Conservation (phyloP, 2,888 invertebrate genomes). For the Halocaridina rubra region DNA sequence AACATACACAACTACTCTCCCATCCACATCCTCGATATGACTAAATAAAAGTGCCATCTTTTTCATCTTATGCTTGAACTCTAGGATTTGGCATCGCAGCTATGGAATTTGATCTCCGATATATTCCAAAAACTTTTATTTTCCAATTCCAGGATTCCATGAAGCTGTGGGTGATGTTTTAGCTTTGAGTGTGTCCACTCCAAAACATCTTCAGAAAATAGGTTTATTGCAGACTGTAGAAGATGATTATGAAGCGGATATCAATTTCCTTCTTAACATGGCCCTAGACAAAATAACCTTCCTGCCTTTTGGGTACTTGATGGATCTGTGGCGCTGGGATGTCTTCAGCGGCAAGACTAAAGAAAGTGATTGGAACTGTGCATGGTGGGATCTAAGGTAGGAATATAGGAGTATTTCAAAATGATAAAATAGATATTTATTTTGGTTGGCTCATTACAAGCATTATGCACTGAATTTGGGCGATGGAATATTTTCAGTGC, state of each 20-base stretch:
- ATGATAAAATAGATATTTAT: no score
- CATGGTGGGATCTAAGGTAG: slow-evolving; percentile 83
- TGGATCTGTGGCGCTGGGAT: slow-evolving; percentile 83
- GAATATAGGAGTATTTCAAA: no score
- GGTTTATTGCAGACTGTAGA: slow-evolving; percentile 77
- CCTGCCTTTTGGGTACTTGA: slow-evolving; percentile 69
- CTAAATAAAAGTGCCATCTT: no score
- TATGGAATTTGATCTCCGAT: no score
- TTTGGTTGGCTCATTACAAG: background rate
- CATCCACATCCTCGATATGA: no score
- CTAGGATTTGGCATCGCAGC: no score
- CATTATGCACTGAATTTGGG: no score
- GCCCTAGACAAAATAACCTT: slow-evolving; percentile 78
- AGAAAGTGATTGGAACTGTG: slow-evolving; percentile 85
- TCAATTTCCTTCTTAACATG: slow-evolving; percentile 83
- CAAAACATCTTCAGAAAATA: slow-evolving; percentile 78
- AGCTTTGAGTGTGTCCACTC: slow-evolving; percentile 80
- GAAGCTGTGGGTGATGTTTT: slow-evolving; percentile 87
- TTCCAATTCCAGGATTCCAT: slow-evolving; percentile 80
- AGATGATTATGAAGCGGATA: slow-evolving; percentile 74
- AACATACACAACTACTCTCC: no score
- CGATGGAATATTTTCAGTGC: no score
- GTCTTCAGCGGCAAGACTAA: slow-evolving; percentile 81
- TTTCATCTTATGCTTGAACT: no score
- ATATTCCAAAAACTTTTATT: no score